A percentile compares a stretch with the other conserved stretches of the same genome.
phyloP scores from a whole-genome alignment of 2,113 vertebrate species.

The Equus przewalskii region DNA sequence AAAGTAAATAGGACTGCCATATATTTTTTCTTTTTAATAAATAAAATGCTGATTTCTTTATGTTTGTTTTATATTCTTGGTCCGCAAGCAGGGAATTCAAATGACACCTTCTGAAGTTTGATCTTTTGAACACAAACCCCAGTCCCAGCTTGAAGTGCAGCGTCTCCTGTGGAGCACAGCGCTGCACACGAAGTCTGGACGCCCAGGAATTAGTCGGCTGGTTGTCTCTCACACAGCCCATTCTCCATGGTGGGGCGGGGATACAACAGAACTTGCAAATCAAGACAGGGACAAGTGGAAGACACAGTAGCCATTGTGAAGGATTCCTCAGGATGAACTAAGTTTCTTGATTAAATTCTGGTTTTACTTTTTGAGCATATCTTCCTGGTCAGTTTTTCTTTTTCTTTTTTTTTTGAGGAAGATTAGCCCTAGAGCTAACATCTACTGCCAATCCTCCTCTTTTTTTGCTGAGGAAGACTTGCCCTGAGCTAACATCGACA shows the following conservation, averaged over 20 bases:
- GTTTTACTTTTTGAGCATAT: not conserved
- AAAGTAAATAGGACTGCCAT: not conserved
- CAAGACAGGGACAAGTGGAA: not conserved
- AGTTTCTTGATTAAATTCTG: not conserved
- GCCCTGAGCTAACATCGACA: no score
- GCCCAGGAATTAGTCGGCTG: not conserved
- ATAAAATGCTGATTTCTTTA: not conserved
- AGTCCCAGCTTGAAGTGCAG: not conserved
- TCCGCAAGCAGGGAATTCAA: not conserved
- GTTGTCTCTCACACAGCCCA: not conserved
- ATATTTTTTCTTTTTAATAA: not conserved
- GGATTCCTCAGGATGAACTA: not conserved
- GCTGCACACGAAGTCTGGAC: not conserved
- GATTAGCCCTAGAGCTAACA: no score
- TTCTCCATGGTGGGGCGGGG: not conserved
- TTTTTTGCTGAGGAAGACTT: no score
- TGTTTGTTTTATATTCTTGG: not conserved
- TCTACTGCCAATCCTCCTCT: no score
- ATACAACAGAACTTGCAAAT: not conserved
- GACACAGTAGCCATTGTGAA: not conserved
- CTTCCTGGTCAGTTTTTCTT: not conserved
- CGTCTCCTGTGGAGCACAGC: not conserved
- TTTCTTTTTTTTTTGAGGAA: no score
- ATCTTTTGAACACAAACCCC: not conserved
- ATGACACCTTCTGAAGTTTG: not conserved